Evolutionary conservation across 2,888 invertebrate species (phyloP).

Genomic region (Coleophora deauratella): DNA sequence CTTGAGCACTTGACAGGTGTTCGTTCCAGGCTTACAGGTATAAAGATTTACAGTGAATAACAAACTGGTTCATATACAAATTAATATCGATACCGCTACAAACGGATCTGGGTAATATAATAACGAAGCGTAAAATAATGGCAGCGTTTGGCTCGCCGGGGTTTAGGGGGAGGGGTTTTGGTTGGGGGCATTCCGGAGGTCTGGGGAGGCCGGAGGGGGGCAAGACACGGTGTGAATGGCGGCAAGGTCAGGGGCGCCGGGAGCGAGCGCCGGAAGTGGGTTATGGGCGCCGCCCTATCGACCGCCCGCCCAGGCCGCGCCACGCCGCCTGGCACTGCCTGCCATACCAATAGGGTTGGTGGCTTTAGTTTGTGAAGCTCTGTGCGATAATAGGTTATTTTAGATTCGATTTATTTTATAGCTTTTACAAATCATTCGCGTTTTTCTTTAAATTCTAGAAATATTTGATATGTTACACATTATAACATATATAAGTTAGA

Average conservation of each 20-base stretch:
- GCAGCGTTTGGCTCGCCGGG: constrained; percentile 33
- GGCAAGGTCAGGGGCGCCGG: constrained; percentile 72
- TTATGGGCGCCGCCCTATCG: constrained; percentile 70
- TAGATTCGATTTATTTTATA: too few species aligned
- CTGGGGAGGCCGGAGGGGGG: constrained; percentile 24
- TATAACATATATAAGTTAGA: too few species aligned
- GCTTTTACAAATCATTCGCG: too few species aligned
- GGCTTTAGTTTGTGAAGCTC: too few species aligned
- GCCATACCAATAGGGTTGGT: background rate
- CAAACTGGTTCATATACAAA: too few species aligned
- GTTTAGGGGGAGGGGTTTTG: constrained; percentile 9
- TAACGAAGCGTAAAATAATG: constrained; percentile 42
- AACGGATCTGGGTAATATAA: constrained; percentile 4
- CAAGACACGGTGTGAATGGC: constrained; percentile 67
- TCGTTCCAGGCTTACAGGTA: too few species aligned
- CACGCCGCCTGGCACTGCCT: constrained; percentile 14
- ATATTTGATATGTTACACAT: too few species aligned
- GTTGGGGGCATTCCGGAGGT: constrained; percentile 7
- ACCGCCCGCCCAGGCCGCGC: constrained; percentile 35
- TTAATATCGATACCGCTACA: too few species aligned
- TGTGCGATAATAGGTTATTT: too few species aligned
- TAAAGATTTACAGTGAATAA: too few species aligned
- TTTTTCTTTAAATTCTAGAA: too few species aligned
- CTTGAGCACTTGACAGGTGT: too few species aligned
- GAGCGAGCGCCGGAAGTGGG: constrained; percentile 71